Percentiles rank a stretch among this genome's conserved stretches.
Conservation (phyloP, 2,888 invertebrate species). For the Sinodicranocentrus sp. region DNA sequence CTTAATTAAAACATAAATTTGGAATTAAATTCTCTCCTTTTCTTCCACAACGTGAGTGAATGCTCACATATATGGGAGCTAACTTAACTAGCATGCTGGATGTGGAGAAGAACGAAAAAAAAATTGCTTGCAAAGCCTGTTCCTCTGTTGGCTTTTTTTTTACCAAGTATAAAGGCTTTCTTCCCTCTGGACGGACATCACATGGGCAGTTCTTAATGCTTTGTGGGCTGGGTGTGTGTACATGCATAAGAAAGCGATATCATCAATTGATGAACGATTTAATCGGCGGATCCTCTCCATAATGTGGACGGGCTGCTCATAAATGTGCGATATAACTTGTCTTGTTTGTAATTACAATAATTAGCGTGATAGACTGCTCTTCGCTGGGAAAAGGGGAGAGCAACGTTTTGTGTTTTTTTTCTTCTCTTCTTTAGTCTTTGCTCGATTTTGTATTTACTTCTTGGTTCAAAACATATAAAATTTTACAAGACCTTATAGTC, state of each 20-base stretch:
- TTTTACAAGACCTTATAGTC: no score
- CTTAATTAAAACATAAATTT: conserved; percentile 67
- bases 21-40: conserved; percentile 51
- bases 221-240: conserved; percentile 61
- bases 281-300: conserved; percentile 46
- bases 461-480: no score
- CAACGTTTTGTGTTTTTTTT: no score
- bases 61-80: no score
- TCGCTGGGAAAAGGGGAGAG: conserved; percentile 15
- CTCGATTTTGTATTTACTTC: no score
- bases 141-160: background rate
- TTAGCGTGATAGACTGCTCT: conserved; percentile 56
- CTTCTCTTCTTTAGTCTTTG: no score
- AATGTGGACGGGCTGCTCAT: conserved; percentile 37
- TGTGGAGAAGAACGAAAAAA: background rate
- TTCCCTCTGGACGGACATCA: background rate
- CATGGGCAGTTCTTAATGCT: conserved; percentile 48
- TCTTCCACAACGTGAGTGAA: background rate
- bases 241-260: conserved; percentile 58
- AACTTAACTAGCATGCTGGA: background rate
- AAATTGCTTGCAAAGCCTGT: conserved; percentile 40
- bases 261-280: conserved; percentile 66
- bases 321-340: conserved; percentile 66
- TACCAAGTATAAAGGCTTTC: background rate
- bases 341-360: conserved; percentile 63